Evolutionary conservation across 2,113 vertebrate species (phyloP), one percentile per base, ranked within the genome.

Genomic region (Orycteropus afer): DNA sequence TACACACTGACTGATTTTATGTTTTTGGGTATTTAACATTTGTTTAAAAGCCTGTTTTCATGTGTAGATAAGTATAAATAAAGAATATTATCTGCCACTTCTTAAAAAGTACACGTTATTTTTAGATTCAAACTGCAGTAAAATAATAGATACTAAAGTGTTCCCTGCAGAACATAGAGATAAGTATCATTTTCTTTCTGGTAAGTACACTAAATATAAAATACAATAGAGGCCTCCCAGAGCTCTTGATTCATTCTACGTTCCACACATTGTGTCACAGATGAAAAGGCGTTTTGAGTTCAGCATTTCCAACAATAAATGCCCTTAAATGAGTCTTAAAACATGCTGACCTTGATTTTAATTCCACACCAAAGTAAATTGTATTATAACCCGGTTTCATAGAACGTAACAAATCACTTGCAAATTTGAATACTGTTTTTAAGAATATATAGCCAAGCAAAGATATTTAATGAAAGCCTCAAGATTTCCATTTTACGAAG

Each of bases 121-220:
- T 91, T 84, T 89, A 84, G 40, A 73, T 61, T 51, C 71, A 78
- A 84, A 32, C 25, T 82, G 27, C 29, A 94, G 23, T 55, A 20
- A 69, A 22, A 80, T 45, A 73, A 45, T 63, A 85, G 20, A 51
- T 84, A 85, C 18, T 49, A 94, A 84, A 89, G 61, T 42, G 27
- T 57, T 77, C 32, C 87, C 77, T 95, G 76, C 51, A 77, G 34
- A 83, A 71, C 27, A 69, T n/a, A 89, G 27, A 55, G 76, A 22
- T 83, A 95, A 83, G 27, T 61, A 83, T 42, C 12, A 20, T 71
- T 92, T 88, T 71, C 61, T 59, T 84, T 92, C 59, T 53, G 51
- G 29, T 92, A 84, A 83, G n/a, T 49, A 77, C 25, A 51, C 34
- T 83, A 78, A 87, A 92, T 78, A 88, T 82, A 84, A 89, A 92